phyloP scores from a whole-genome alignment of 64 coral and sea anemone species.

The Porites australiensis region DNA sequence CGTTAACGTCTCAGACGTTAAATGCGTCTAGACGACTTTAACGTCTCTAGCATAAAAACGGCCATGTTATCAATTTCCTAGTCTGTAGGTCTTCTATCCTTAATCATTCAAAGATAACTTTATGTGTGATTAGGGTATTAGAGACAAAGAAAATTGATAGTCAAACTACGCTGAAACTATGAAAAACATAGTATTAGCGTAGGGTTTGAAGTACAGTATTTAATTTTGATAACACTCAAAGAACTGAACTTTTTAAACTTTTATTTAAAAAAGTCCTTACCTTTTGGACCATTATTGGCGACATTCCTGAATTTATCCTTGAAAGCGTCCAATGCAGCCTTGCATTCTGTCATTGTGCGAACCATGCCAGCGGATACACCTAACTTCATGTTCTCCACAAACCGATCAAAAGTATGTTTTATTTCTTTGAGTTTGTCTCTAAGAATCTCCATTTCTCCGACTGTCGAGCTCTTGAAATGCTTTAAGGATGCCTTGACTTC shows the following conservation, averaged over 20 bases:
- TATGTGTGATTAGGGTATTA: no score
- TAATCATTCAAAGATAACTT: no score
- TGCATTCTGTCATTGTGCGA: conserved; percentile 59
- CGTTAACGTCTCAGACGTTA: conserved; percentile 28
- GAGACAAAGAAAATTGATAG: no score
- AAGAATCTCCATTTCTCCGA: conserved; percentile 48
- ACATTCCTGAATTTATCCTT: conserved; percentile 57
- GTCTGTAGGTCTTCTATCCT: no score
- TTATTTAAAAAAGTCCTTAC: neutral
- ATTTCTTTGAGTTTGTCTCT: conserved; percentile 54
- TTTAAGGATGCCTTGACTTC: conserved; percentile 24
- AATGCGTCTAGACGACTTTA: conserved; percentile 46
- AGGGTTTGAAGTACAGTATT: no score
- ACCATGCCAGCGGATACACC: conserved; percentile 88
- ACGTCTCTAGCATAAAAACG: conserved; percentile 52
- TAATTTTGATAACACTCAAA: no score
- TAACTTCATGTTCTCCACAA: conserved; percentile 62
- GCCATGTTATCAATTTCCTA: neutral
- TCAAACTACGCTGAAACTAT: no score
- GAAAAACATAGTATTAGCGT: no score
- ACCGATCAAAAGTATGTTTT: conserved; percentile 42
- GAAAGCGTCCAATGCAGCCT: conserved; percentile 57
- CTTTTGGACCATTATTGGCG: conserved; percentile 47
- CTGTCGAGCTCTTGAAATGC: conserved; percentile 73
- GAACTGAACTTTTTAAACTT: neutral